Evolutionary conservation across 2,113 vertebrate species (phyloP), one percentile per base, ranked within the genome.

Genomic region (Semicossyphus pulcher): DNA sequence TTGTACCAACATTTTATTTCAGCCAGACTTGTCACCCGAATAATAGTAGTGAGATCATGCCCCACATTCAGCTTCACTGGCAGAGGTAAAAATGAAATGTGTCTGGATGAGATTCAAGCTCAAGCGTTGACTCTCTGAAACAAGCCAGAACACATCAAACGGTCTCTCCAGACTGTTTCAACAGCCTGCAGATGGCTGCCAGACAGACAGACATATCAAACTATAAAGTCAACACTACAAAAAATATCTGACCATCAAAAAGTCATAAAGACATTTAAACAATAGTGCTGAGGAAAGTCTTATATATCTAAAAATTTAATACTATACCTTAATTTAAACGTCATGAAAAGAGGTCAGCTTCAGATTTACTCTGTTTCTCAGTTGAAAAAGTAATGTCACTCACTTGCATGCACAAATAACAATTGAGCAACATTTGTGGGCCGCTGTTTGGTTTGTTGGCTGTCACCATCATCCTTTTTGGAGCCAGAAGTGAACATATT

Each of bases 61-160:
- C 36, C 29, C 7, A 26, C 0, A 6, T 37, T 28, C 18, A 59
- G 6, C 56, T 16, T 41, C n/a, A 48, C 42, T 31, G 62, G 47
- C 52, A 51, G 0, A 72, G 62, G 25, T 23, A n/a, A 28, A 41
- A 31, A 56, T 63, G n/a, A 72, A 42, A 70, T 12, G 51, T 59
- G 34, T 74, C 20, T 76, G 58, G 53, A 65, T 34, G 51, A 49
- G 69, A 26, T 39, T 29, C 37, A 58, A 39, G 23, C 16, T 6
- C 32, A 15, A n/a, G 11, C 31, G 36, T 12, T 26, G 52, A 53
- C n/a, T 16, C 26, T 48, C 15, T 68, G 34, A 74, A 81, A 69
- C 76, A 78, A 80, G 76, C 80, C 59, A 71, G 62, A 26, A 54
- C 62, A 49, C 59, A 63, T 83, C 53, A 76, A 63, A 37, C 9